Base-by-base conservation (phyloP, 2,797 vertebrate species). In the Enteromius argenteus region DNA sequence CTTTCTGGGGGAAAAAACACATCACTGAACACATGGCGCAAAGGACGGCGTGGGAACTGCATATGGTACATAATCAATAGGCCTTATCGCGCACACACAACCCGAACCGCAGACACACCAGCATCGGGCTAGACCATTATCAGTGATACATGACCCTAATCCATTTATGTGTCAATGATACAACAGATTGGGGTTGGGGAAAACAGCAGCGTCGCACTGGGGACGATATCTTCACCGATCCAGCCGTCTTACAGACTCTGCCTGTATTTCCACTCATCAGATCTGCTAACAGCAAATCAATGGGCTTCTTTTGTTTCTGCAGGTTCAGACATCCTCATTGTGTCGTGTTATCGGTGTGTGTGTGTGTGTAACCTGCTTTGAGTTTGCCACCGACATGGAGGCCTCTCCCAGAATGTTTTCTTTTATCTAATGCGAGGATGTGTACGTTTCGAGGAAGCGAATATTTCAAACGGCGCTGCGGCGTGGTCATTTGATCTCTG, bases 81-180 rank as follows among this genome's bases (percentile, higher is more conserved):
- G 82, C 87, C 90, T 90, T 88, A 89, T 89, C 87, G 42, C 67
- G 77, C 78, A 79, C 72, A 67, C 87, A 88, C 88, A 87, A 84
- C 49, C 86, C 27, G 64, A 84, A 85, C 77, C 84, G 30, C 87
- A 89, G 87, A 82, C 86, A 86, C 87, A 72, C 78, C 76, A 78
- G 83, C 88, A 81, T 84, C 60, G 81, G 80, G 84, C 86, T 81
- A 77, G 49, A 86, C 91, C 88, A 90, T 81, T 90, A 91, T 90
- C 90, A 84, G 83, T 86, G 49, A 88, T 89, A 92, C 91, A 92
- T 89, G 90, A 93, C 89, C 89, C 90, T 90, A 90, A 94, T 93
- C 90, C 90, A 92, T 93, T 91, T 89, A 89, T 69, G 80, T 90
- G 91, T 91, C 91, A 91, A 89, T 84, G 87, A 87, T 86, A 83